These are phyloP conservation scores for Sapayoa aenigma DNA, from an alignment of 2,113 vertebrate genomes.

Conservation along the genomic window DNA sequence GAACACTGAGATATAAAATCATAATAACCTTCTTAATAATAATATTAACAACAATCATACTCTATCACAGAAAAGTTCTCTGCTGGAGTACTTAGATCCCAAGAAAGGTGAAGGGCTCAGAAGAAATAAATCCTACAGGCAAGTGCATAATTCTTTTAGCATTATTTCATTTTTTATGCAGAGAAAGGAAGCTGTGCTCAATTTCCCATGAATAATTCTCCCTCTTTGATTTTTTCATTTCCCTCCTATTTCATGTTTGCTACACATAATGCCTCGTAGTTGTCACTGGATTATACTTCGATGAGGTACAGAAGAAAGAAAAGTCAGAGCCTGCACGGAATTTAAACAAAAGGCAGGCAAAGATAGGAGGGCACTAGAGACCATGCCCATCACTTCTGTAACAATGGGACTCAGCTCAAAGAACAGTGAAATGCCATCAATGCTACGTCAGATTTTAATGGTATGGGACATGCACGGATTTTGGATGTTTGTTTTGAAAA, in stretches of 20 bases:
- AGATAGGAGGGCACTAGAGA: neutral
- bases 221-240: constrained; percentile 29
- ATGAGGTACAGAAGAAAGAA: constrained; percentile 24
- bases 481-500: neutral
- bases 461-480: neutral
- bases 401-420: neutral
- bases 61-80: neutral
- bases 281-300: constrained; percentile 5
- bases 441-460: neutral
- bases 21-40: neutral
- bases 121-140: constrained; percentile 30
- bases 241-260: constrained; percentile 30
- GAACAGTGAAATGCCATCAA: neutral
- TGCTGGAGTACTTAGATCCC: neutral
- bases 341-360: constrained; percentile 39
- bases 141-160: constrained; percentile 6
- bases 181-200: constrained; percentile 52
- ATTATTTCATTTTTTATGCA: constrained; percentile 30
- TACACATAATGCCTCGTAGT: neutral
- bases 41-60: constrained; percentile 10
- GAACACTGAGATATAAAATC: neutral
- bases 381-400: neutral
- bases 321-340: neutral
- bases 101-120: neutral
- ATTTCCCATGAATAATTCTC: constrained; percentile 59